phyloP scores from a whole-genome alignment of 2,888 invertebrate genomes.

The Coecobrya sp. region DNA sequence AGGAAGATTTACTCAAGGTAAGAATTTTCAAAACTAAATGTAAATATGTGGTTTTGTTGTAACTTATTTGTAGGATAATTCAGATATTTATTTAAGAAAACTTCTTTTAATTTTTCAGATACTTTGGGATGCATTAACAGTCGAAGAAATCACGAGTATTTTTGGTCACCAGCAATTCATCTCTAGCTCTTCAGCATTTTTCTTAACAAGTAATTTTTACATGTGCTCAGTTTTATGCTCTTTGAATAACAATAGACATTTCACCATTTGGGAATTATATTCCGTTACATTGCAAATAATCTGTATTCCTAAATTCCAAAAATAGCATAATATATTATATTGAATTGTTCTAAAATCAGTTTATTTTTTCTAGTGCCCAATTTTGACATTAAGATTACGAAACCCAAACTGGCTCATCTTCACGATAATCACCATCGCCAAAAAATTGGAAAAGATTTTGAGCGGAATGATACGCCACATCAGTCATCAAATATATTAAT shows the following conservation, averaged over 20 bases:
- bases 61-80: no score
- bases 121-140: conserved; percentile 83
- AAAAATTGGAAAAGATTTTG: not conserved
- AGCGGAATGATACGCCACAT: not conserved
- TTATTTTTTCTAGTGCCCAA: conserved; percentile 84
- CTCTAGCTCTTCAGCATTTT: not conserved
- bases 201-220: conserved; percentile 33
- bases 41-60: no score
- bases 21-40: no score
- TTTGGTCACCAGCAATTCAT: conserved; percentile 76
- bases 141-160: conserved; percentile 82
- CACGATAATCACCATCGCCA: not conserved
- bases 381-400: conserved; percentile 84
- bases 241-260: no score
- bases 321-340: not conserved
- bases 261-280: not conserved
- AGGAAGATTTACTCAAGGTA: no score
- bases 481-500: conserved; percentile 70
- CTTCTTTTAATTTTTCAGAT: conserved; percentile 79
- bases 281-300: not conserved
- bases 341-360: not conserved
- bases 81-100: no score
- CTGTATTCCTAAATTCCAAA: not conserved
- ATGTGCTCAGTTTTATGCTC: no score
- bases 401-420: conserved; percentile 76